A percentile compares a stretch with the other conserved stretches of the same genome.
These are phyloP conservation scores for Penaeus vannamei DNA, from an alignment of 1,140 invertebrate genomes.

Conservation along the genomic window DNA sequence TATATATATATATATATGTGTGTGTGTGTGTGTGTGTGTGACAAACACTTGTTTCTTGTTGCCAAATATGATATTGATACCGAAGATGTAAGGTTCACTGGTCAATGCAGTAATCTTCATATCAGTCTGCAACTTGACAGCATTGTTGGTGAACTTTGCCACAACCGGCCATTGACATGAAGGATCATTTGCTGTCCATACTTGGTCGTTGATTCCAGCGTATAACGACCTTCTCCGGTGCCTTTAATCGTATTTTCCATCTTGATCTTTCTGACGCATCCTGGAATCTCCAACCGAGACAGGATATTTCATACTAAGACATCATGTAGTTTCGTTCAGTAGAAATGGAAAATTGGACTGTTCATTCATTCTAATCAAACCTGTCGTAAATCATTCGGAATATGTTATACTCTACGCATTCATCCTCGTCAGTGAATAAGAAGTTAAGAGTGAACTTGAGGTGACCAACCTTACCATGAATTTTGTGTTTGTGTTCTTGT, in stretches of 20 bases:
- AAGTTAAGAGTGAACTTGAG: not conserved
- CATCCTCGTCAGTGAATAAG: too few relatives aligned
- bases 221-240: not conserved
- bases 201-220: not conserved
- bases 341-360: not conserved
- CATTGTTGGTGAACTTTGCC: not conserved
- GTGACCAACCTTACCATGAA: not conserved
- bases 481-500: not conserved
- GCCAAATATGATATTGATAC: not conserved
- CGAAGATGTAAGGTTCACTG: not conserved
- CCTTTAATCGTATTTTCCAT: not conserved
- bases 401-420: too few relatives aligned
- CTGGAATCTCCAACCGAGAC: conserved; percentile 17
- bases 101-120: not conserved
- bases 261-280: conserved; percentile 26
- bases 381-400: too few relatives aligned
- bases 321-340: not conserved
- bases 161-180: not conserved
- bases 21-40: too few relatives aligned
- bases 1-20: too few relatives aligned
- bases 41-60: not conserved
- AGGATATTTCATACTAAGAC: not conserved
- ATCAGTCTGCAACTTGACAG: not conserved
- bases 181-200: not conserved
- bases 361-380: not conserved